Conservation (phyloP, 2,888 invertebrate genomes). For the Minunthozetes semirufus region DNA sequence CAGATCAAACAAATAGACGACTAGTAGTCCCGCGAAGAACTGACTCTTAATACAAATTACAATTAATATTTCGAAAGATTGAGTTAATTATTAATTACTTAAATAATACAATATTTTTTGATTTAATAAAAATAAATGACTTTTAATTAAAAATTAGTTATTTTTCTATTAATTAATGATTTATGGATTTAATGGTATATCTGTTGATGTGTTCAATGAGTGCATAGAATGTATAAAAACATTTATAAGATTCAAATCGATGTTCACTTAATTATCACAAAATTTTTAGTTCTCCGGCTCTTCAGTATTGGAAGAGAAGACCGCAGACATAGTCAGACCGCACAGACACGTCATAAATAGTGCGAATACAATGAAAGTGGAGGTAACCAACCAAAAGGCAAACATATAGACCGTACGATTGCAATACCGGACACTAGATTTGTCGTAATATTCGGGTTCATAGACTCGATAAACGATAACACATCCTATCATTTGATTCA, state of each 20-base stretch:
- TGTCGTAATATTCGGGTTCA: slow-evolving; percentile 54
- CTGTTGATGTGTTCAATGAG: too few relatives aligned
- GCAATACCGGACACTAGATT: slow-evolving; percentile 55
- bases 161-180: too few relatives aligned
- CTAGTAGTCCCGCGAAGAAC: too few relatives aligned
- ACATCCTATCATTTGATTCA: slow-evolving; percentile 53
- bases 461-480: slow-evolving; percentile 64
- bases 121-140: too few relatives aligned
- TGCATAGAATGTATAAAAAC: background rate
- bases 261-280: background rate
- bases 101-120: too few relatives aligned
- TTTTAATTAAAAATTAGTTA: too few relatives aligned
- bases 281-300: background rate
- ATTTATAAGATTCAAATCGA: background rate
- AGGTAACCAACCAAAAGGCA: slow-evolving; percentile 63
- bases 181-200: too few relatives aligned
- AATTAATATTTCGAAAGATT: too few relatives aligned
- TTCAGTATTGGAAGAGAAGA: slow-evolving; percentile 42
- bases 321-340: slow-evolving; percentile 55
- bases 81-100: too few relatives aligned
- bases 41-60: too few relatives aligned
- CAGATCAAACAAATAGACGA: too few relatives aligned
- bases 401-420: slow-evolving; percentile 61
- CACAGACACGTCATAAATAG: slow-evolving; percentile 55
- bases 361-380: slow-evolving; percentile 57